Evolutionary conservation across 2,797 vertebrate species (phyloP).

Genomic region (Phyllotis vaccarum): DNA sequence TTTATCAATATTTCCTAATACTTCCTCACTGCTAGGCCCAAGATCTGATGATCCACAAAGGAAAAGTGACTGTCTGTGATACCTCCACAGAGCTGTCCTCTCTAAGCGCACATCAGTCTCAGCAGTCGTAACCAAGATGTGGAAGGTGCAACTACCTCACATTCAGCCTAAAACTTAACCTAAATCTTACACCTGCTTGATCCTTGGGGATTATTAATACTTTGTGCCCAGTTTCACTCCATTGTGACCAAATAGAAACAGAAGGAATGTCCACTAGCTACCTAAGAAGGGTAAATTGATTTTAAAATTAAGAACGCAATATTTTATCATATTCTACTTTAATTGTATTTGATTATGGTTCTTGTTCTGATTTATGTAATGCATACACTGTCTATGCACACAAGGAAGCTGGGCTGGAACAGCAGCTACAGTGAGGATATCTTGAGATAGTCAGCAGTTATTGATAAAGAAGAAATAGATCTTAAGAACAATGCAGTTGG

Average conservation of each 20-base stretch:
- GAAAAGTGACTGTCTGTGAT: background rate
- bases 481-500: background rate
- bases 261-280: background rate
- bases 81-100: background rate
- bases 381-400: background rate
- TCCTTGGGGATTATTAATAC: background rate
- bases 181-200: background rate
- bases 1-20: background rate
- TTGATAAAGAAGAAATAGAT: background rate
- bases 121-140: background rate
- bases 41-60: background rate
- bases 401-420: background rate
- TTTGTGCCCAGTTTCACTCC: background rate
- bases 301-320: background rate
- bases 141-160: background rate
- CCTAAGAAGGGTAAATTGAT: background rate
- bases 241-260: background rate
- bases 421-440: background rate
- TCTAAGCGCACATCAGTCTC: background rate
- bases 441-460: background rate
- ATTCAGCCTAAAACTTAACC: background rate
- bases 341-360: background rate
- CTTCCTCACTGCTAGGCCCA: background rate
- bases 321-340: constrained; percentile 13
- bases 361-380: background rate